Evolutionary conservation across 2,888 invertebrate genomes (phyloP), one percentile per base, ranked within the genome.

Genomic region (Oasisia sp.): DNA sequence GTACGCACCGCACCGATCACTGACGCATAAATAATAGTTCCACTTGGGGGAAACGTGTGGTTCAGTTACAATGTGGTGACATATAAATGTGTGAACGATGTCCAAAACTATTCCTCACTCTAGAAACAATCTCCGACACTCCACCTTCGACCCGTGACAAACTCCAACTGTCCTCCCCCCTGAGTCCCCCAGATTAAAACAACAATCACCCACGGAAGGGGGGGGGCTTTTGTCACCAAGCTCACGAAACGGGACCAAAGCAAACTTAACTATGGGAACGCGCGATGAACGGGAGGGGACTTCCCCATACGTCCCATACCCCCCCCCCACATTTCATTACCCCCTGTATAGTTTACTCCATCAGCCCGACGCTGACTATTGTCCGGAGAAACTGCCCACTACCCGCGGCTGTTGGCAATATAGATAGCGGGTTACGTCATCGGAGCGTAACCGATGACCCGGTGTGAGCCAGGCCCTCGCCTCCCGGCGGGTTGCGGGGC

Each of bases 391-490:
- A 74, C 74, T 74, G 74, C 74, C 74, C 74, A 27, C 74, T 74
- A 7, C 19, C 74, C 27, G 19, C 27, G 74, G 74, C 27, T 74
- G 74, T 74, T 74, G 74, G 74, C n/a, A 74, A 74, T 74, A 74
- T 74, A 74, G 74, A 74, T 74, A 27, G 74, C 74, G 19, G 27
- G 3, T 74, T 74, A 74, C n/a, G 74, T n/a, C 74, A 74, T 74
- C 74, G 27, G 74, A 74, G 74, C 74, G 74, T 74, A 74, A 74
- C 74, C 74, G 74, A 74, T 74, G 74, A 27, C 74, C 56, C 74
- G 74, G 27, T 74, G 27, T 27, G 19, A 19, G 74, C 74, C 27
- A 7, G 19, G 74, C 27, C 19, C 14, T 74, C 19, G 27, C 14
- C 74, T 27, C 27, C 74, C 74, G 74, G 27, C 19, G 74, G 74